Percentiles rank a stretch among this genome's conserved stretches.
These are phyloP conservation scores for Caenorhabditis elegans DNA, from an alignment of 1,140 invertebrate species.

Conservation along the genomic window DNA sequence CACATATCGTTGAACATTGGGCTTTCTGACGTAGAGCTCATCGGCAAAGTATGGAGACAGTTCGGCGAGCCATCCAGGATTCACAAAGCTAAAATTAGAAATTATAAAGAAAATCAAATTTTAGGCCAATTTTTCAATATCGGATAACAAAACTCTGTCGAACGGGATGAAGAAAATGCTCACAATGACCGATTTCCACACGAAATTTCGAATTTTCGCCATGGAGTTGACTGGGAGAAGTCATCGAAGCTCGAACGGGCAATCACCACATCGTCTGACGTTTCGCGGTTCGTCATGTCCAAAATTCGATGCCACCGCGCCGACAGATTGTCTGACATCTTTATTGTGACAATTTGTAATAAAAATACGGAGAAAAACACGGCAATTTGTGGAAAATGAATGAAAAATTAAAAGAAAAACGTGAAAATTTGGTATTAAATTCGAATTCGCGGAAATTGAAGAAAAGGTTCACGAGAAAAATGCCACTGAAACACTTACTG, in stretches of 20 bases:
- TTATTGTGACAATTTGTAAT: neutral
- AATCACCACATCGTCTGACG: constrained; percentile 38
- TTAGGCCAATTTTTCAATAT: neutral
- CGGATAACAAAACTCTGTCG: no score
- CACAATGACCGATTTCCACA: constrained; percentile 10
- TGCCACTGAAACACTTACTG: neutral
- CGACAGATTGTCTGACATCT: constrained; percentile 26
- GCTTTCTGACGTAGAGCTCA: neutral
- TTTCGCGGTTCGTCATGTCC: neutral
- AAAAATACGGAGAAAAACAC: neutral
- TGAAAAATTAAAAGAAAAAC: neutral
- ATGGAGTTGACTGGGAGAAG: constrained; percentile 38
- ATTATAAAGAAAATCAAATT: neutral
- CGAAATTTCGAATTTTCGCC: constrained; percentile 37
- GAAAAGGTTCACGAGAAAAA: neutral
- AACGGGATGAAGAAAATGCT: no score
- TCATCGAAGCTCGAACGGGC: constrained; percentile 41
- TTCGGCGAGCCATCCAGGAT: constrained; percentile 42
- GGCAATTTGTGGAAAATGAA: neutral
- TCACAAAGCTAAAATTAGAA: constrained; percentile 30
- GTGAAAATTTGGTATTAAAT: neutral
- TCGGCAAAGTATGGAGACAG: constrained; percentile 40
- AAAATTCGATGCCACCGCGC: constrained; percentile 9
- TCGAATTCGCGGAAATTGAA: neutral
- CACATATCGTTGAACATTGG: neutral